Conservation (phyloP, 1,140 invertebrate genomes). For the Heliconius eleuchia region DNA sequence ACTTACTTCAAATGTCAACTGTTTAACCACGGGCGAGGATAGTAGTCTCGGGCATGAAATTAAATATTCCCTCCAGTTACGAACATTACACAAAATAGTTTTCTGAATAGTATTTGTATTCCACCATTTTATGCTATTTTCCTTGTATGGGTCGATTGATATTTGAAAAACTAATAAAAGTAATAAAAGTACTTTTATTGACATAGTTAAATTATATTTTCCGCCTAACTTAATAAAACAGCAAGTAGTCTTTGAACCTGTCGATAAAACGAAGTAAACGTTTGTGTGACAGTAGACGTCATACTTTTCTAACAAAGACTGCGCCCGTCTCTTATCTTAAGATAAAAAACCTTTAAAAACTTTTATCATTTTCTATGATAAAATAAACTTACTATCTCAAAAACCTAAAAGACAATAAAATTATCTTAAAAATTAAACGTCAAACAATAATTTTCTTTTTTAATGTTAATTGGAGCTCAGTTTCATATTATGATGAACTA, state of each 20-base stretch:
- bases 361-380: neutral
- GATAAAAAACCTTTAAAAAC: neutral
- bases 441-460: neutral
- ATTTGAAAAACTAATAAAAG: neutral
- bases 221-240: neutral
- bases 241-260: neutral
- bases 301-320: neutral
- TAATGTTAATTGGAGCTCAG: neutral
- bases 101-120: conserved; percentile 19
- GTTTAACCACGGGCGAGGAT: too few relatives aligned
- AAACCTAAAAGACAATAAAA: neutral
- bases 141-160: neutral
- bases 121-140: neutral
- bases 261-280: neutral
- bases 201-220: neutral
- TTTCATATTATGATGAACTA: too few relatives aligned
- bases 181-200: too few relatives aligned
- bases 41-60: too few relatives aligned
- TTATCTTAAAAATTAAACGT: neutral
- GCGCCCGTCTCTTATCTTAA: neutral
- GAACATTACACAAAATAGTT: neutral
- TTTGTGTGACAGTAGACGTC: neutral
- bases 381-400: neutral
- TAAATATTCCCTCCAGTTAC: neutral
- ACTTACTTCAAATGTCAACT: too few relatives aligned